Evolutionary conservation across 2,888 invertebrate genomes (phyloP).

Genomic region (Hermaeophaga mercurialis): DNA sequence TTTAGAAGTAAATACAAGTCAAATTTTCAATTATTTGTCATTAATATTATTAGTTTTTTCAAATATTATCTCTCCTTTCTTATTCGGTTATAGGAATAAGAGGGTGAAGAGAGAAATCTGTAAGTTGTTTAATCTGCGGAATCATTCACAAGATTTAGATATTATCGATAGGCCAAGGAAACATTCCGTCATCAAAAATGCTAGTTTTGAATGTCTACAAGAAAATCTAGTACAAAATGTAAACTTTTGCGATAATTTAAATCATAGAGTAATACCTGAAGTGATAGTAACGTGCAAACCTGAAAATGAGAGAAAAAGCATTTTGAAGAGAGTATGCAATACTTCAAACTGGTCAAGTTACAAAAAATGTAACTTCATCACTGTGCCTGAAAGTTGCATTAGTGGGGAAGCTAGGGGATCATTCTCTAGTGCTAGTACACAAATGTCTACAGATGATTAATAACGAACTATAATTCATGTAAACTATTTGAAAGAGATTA

Average conservation of each 20-base stretch:
- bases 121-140: constrained; percentile 57
- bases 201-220: constrained; percentile 37
- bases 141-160: constrained; percentile 23
- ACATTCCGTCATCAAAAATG: constrained; percentile 25
- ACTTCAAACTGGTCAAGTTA: constrained; percentile 50
- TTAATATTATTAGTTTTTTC: constrained; percentile 67
- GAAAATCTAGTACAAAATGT: constrained; percentile 32
- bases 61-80: constrained; percentile 71
- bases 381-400: constrained; percentile 54
- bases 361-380: constrained; percentile 55
- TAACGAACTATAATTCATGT: background rate
- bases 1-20: constrained; percentile 50
- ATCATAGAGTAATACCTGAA: constrained; percentile 44
- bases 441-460: constrained; percentile 53
- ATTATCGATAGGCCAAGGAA: constrained; percentile 26
- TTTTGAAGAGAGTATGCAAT: constrained; percentile 54
- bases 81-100: constrained; percentile 77
- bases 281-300: constrained; percentile 52
- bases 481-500: background rate
- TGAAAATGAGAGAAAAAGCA: constrained; percentile 52
- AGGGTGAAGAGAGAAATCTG: constrained; percentile 66
- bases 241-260: constrained; percentile 34
- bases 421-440: constrained; percentile 57
- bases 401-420: constrained; percentile 54
- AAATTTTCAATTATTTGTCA: constrained; percentile 60